These are phyloP conservation scores for Monopis laevigella DNA, from an alignment of 2,888 invertebrate genomes.

Conservation along the genomic window DNA sequence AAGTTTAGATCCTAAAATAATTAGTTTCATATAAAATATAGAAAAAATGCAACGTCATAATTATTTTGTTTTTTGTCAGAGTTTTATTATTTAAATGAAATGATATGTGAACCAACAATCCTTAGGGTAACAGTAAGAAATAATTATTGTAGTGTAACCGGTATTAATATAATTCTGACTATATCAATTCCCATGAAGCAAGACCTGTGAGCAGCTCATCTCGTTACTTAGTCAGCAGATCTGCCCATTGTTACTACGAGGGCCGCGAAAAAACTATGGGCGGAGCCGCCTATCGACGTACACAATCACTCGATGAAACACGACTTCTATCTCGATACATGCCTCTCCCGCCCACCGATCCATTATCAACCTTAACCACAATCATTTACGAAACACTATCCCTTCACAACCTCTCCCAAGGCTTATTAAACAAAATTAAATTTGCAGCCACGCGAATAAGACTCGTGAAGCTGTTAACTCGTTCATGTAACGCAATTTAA, in stretches of 20 bases:
- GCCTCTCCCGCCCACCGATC: conserved; percentile 28
- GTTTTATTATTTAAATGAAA: too few species aligned
- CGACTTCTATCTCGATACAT: conserved; percentile 56
- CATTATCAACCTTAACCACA: conserved; percentile 23
- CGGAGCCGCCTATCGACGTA: conserved; percentile 48
- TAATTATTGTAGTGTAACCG: too few species aligned
- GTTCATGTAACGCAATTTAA: background rate
- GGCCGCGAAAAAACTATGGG: conserved; percentile 65
- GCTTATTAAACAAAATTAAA: conserved; percentile 67
- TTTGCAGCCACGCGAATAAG: conserved; percentile 57
- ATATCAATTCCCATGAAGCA: too few species aligned
- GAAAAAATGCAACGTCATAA: too few species aligned
- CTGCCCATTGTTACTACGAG: conserved; percentile 61
- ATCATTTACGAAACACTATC: conserved; percentile 26
- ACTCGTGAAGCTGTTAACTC: conserved; percentile 26
- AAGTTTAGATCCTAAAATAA: too few species aligned
- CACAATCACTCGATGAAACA: conserved; percentile 57
- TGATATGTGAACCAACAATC: too few species aligned
- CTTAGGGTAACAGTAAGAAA: too few species aligned
- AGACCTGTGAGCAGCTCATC: too few species aligned
- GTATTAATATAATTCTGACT: too few species aligned
- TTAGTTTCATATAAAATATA: too few species aligned
- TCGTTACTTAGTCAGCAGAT: conserved; percentile 65
- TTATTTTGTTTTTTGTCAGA: too few species aligned
- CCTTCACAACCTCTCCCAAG: conserved; percentile 15